Base-by-base conservation (phyloP, 1,140 invertebrate genomes). In the Popillia japonica region DNA sequence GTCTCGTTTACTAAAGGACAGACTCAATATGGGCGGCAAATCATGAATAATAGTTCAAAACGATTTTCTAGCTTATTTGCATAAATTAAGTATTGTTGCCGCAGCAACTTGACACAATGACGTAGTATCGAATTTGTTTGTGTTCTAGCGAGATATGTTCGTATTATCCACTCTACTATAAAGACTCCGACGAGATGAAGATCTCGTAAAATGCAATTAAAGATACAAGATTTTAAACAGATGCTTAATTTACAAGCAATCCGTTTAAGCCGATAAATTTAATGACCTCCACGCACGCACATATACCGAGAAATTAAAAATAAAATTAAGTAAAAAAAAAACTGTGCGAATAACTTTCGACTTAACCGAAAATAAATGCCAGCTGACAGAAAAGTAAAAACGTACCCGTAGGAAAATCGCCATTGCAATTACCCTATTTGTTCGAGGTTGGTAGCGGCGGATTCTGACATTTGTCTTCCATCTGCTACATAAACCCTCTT, bases 321-420 rank as follows among this genome's bases (percentile, higher is more conserved):
- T 8, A 22, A 20, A 7, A n/a, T n/a, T n/a, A 68, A 68, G 10
- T 22, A 14, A 68, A 23, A 68, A 68, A 23, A 22, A 68, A 68
- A 68, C 22, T 68, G 61, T 68, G 27, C 8, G 22, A 68, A 68
- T 68, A 68, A 68, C 61, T 68, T 68, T 68, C 61, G 20, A 23
- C 22, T 68, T 68, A 68, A 68, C 61, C 61, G 14, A 68, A 68
- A 68, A 23, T 68, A 20, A 22, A 23, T 6, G 61, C 61, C 61
- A 68, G 22, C 61, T n/a, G 22, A 68, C 61, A n/a, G 22, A 68
- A 68, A 34, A 68, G 22, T 68, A 68, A 34, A 14, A 68, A 68
- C 22, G 10, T 34, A 68, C 22, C 22, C 11, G 3, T 6, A 68
- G 22, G 20, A 20, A 68, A 27, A 68, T 68, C 27, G 61, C 27